Evolutionary conservation across 1,140 invertebrate species (phyloP).

Genomic region (Caenorhabditis elegans): WBcel235 BX284606.5:924501-925000

Average conservation of each 20-base stretch:
- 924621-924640: background rate
- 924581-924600: background rate
- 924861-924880: no score
- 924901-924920: background rate
- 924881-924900: no score
- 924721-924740: background rate
- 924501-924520: background rate
- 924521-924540: no score
- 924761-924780: background rate
- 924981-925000: background rate
- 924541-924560: background rate
- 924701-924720: background rate
- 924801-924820: no score
- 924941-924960: background rate
- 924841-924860: no score
- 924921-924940: background rate
- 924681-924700: background rate
- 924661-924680: constrained; percentile 13
- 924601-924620: background rate
- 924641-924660: background rate
- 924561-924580: background rate
- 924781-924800: no score
- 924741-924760: background rate
- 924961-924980: background rate
- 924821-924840: no score